Conservation (phyloP, 2,113 vertebrate species). For the Lepus americanus region DNA sequence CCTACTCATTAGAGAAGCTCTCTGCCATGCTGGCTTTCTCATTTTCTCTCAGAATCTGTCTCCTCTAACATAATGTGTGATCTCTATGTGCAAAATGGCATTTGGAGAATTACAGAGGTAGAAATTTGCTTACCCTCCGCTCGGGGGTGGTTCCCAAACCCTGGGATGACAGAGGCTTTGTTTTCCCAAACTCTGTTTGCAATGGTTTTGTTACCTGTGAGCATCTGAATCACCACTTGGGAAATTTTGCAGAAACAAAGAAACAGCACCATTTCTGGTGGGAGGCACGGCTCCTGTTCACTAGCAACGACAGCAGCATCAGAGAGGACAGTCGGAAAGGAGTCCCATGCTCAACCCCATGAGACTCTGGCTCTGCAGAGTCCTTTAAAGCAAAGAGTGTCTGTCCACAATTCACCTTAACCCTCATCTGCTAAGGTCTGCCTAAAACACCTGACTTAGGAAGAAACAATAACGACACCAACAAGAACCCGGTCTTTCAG, state of each 20-base stretch:
- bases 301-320: neutral
- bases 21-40: neutral
- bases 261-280: neutral
- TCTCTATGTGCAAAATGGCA: neutral
- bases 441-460: neutral
- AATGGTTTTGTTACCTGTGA: neutral
- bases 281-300: neutral
- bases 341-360: rapidly evolving
- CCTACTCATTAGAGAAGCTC: neutral
- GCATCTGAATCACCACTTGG: neutral
- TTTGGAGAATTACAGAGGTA: neutral
- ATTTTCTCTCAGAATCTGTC: neutral
- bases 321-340: neutral
- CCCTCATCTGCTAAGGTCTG: neutral
- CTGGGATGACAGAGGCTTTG: neutral
- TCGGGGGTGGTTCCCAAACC: neutral
- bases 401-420: neutral
- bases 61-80: neutral
- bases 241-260: neutral
- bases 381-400: neutral
- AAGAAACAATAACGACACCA: neutral
- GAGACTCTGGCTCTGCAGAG: neutral
- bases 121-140: neutral
- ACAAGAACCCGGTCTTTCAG: neutral
- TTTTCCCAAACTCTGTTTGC: neutral